Evolutionary conservation across 1,140 invertebrate genomes (phyloP), one percentile per base, ranked within the genome.

Genomic region (Chrysomallon squamiferum): DNA sequence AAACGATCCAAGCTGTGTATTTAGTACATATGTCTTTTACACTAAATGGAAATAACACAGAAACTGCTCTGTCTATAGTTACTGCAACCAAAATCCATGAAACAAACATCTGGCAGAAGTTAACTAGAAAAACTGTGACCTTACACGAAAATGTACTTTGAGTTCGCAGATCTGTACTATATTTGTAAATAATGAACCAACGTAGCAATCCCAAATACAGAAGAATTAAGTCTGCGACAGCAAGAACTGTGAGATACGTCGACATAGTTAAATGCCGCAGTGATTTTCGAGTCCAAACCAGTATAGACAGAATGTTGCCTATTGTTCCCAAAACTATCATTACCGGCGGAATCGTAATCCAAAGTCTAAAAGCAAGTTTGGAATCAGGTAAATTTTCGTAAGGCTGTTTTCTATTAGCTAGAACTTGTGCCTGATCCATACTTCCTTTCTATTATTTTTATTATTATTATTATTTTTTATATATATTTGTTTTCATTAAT

Each of bases 41-140:
- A 11, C 65, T 65, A 22, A 72, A 69, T 0, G 78, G 78, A 32
- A 70, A 56, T 45, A 68, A 75, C 1, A 73, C 73, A 15, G 65
- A 68, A 6, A 75, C 65, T 27, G 72, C 65, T 2, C 78, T 45
- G 38, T 80, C 75, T 11, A 62, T 25, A 5, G 78, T 77, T 38
- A 80, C 72, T 1, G 67, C 60, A 4, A 75, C 75, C 3, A 78
- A 50, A 2, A 73, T 57, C 74, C 76, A 80, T 3, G 71, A 33
- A 6, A 74, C 77, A 22, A 58, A 59, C n/a, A 73, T 59, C 11
- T 62, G 47, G 0, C 52, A n/a, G 22, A 68, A 52, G 60, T 78
- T 75, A 1, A 75, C 57, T 4, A 72, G n/a, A 56, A 60, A 77
- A 0, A 56, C 54, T 15, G 73, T 64, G 2, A 72, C n/a, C 57